Base-by-base conservation (phyloP, 2,888 invertebrate species). In the Halictus quadricinctus region DNA sequence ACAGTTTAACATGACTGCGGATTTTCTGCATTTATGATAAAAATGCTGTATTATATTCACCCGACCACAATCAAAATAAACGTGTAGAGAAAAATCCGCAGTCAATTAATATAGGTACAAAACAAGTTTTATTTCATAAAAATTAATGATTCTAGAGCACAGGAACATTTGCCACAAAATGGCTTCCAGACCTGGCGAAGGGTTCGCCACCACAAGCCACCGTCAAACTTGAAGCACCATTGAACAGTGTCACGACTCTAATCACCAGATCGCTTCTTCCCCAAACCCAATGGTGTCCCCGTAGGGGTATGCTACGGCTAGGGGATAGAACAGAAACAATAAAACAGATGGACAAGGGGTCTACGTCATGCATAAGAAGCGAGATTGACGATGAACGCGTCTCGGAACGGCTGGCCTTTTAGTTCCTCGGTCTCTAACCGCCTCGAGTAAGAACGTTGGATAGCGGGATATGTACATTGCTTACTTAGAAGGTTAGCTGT, bases 401-500 rank as follows among this genome's bases (percentile, higher is more conserved):
- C 58, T 58, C 58, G 58, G 58, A 58, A 58, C 58, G 58, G 58
- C 58, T 58, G 58, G 58, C 58, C 58, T n/a, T n/a, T 58, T n/a
- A 12, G 58, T 58, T 58, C 58, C 58, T 58, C 64, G 64, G 64
- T 64, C 29, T 29, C 64, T 29, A 12, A 58, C 58, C 58, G 58
- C 58, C 58, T 64, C 64, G 80, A 46, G 70, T 78, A 83, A 90
- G 69, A 69, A 69, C 36, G 36, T 84, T 79, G 83, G 80, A 87
- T 88, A 87, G 87, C 87, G 91, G 92, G 93, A 92, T 94, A 94
- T 94, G 91, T 94, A 94, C 94, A 94, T 94, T 92, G 94, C 94
- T 94, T 94, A 94, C 94, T 94, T 94, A 94, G 94, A 94, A 94
- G 89, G 91, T 93, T 94, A 94, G 94, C 93, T 94, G 94, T 94